phyloP scores from a whole-genome alignment of 2,113 vertebrate species.

The Montifringilla adamsi region DNA sequence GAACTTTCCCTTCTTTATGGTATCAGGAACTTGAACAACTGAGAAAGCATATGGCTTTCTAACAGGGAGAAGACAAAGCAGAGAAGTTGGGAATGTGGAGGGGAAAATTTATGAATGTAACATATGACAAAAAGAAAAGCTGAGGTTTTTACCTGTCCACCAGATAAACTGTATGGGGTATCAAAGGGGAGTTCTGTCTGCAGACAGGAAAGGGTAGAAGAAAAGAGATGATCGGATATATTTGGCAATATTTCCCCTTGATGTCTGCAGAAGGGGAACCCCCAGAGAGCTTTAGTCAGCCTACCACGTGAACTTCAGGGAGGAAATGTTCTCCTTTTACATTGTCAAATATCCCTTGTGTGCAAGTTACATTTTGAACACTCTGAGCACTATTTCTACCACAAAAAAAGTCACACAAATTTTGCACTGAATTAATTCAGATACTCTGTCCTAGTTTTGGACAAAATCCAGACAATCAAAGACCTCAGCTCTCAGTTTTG shows the following conservation, averaged over 20 bases:
- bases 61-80: not conserved
- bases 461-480: not conserved
- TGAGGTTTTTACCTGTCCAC: not conserved
- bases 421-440: not conserved
- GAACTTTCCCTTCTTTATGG: not conserved
- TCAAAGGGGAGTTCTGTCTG: constrained; percentile 9
- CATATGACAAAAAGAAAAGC: not conserved
- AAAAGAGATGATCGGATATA: constrained; percentile 30
- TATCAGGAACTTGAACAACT: not conserved
- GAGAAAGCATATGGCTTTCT: not conserved
- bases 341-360: not conserved
- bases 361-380: constrained; percentile 1
- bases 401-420: not conserved
- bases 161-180: not conserved
- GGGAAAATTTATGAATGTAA: not conserved
- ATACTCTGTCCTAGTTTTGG: not conserved
- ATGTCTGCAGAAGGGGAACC: constrained; percentile 40
- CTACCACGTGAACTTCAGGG: constrained; percentile 24
- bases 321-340: constrained; percentile 43
- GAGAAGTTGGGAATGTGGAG: not conserved
- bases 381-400: not conserved
- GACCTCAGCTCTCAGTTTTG: not conserved
- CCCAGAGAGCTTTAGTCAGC: constrained; percentile 30
- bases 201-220: constrained; percentile 1
- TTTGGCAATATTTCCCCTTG: constrained; percentile 13